Conservation (phyloP, 2,888 invertebrate genomes). For the Drosophila niveifrons region DNA sequence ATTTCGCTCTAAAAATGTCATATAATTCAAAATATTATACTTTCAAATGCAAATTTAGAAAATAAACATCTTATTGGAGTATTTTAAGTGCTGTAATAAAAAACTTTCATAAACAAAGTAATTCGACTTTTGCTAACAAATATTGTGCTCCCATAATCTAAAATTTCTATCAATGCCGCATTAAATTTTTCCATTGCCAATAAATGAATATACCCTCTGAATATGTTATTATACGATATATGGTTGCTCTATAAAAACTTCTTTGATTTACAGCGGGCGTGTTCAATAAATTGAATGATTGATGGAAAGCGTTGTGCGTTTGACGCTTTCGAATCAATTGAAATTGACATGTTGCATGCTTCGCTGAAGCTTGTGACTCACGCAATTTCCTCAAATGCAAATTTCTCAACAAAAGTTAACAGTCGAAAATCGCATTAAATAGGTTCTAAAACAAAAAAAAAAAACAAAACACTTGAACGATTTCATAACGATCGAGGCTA, state of each 20-base stretch:
- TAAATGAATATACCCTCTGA: not conserved
- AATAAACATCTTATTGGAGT: too few species aligned
- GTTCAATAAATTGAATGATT: constrained; percentile 43
- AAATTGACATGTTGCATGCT: constrained; percentile 8
- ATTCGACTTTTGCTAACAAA: too few species aligned
- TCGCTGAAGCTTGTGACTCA: not conserved
- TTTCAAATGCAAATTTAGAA: too few species aligned
- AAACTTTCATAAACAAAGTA: too few species aligned
- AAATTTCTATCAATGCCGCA: not conserved
- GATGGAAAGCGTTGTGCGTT: constrained; percentile 33
- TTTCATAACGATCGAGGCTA: not conserved
- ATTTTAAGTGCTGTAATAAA: too few species aligned
- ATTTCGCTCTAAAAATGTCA: too few species aligned
- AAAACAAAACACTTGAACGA: too few species aligned
- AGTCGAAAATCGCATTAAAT: too few species aligned
- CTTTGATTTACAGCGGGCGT: constrained; percentile 44
- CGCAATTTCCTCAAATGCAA: not conserved
- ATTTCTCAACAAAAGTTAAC: not conserved
- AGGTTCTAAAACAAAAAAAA: too few species aligned
- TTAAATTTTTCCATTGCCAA: constrained; percentile 8
- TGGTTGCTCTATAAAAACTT: constrained; percentile 23
- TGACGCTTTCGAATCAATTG: constrained; percentile 13
- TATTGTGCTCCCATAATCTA: not conserved
- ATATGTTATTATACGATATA: not conserved
- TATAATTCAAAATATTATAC: too few species aligned